Base-by-base conservation (phyloP, 2,797 vertebrate species). In the Decapterus maruadsi region DNA sequence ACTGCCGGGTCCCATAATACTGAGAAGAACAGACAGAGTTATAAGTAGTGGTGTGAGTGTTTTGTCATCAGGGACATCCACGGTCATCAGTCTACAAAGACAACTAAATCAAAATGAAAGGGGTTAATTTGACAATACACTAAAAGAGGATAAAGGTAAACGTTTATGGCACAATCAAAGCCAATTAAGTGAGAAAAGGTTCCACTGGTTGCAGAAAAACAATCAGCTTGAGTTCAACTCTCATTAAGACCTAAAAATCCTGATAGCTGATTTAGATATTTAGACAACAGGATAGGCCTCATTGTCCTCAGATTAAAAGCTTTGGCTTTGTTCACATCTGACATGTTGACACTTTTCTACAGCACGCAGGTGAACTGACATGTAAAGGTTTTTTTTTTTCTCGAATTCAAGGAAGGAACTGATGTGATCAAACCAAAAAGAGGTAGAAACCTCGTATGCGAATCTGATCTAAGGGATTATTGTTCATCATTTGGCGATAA, bases 231-330 rank as follows among this genome's bases (percentile, higher is more conserved):
- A 78, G 74, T 83, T 89, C 75, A 81, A 79, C 81, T 89, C 84
- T 90, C 66, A 78, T 93, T 93, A 90, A 86, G 45, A 53, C 68
- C 83, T 76, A 68, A 84, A 87, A 87, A 78, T 79, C 83, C 84
- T 60, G 57, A 85, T 85, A 82, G 77, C 83, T 86, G 71, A 86
- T 90, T 89, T 82, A 79, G 80, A 77, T 84, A 83, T 92, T 80
- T 71, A 89, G 83, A 76, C 77, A 83, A 89, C 73, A 67, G 72
- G 73, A 74, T 42, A 74, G 69, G 54, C 55, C 53, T 83, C 68
- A 82, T 83, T 88, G 81, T 86, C 82, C 31, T 64, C 73, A 87
- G 85, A 93, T 92, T 92, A 92, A 86, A 75, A 86, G 80, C 70
- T 87, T 84, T 89, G 51, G 55, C 60, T 75, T 56, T 81, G 84